Percentiles rank a stretch among this genome's conserved stretches.
Conservation (phyloP, 1,140 invertebrate genomes). For the Wiebesia pumilae region DNA sequence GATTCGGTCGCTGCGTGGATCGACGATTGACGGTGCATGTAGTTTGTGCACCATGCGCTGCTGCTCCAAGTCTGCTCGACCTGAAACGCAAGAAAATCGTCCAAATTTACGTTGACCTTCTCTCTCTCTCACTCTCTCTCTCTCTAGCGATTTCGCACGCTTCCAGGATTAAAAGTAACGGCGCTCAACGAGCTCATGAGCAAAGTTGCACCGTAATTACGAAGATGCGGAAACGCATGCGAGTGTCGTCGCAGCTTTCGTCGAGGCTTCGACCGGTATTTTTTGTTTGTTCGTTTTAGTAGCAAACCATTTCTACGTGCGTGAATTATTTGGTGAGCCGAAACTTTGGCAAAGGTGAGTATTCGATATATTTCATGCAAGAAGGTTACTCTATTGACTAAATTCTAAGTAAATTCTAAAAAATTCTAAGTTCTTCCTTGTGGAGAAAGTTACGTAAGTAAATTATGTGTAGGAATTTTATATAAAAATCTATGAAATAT, state of each 20-base stretch:
- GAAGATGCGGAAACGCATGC: not conserved
- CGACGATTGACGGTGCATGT: conserved; percentile 66
- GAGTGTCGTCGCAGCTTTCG: no score
- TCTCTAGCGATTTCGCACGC: no score
- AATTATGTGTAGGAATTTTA: not conserved
- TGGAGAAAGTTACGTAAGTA: not conserved
- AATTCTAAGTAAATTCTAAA: not conserved
- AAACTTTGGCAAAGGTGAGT: not conserved
- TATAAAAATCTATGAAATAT: not conserved
- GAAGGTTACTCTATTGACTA: not conserved
- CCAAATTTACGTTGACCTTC: not conserved
- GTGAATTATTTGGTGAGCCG: not conserved
- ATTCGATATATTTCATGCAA: not conserved
- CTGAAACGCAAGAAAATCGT: not conserved
- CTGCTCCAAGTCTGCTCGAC: not conserved
- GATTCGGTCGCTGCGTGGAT: conserved; percentile 72
- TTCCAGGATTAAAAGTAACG: not conserved
- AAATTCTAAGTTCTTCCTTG: no score
- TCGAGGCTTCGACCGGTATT: not conserved
- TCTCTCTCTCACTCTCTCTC: no score
- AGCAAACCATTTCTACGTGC: not conserved
- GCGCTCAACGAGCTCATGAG: no score
- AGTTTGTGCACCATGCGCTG: conserved; percentile 38
- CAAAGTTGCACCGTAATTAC: not conserved
- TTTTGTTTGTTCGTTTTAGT: no score